Conservation (phyloP, 1,140 invertebrate genomes). For the Drosophila dunni region DNA sequence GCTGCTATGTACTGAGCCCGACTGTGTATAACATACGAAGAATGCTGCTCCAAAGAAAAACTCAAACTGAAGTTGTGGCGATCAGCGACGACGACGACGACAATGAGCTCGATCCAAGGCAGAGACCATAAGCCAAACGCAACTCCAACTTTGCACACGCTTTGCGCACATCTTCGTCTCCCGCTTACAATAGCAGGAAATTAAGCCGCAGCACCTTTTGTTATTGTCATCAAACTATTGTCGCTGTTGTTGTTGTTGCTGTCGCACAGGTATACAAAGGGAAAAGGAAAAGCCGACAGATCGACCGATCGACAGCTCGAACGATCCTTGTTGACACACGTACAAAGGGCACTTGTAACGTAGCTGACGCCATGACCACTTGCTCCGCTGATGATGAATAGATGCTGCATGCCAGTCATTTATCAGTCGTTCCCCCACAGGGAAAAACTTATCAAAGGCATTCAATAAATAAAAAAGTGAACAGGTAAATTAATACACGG, state of each 20-base stretch:
- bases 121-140: slow-evolving; percentile 57
- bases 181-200: slow-evolving; percentile 67
- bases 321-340: slow-evolving; percentile 72
- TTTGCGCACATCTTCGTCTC: slow-evolving; percentile 47
- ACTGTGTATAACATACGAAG: slow-evolving; percentile 56
- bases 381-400: slow-evolving; percentile 58
- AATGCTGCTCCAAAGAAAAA: slow-evolving; percentile 70
- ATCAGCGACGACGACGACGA: slow-evolving; percentile 46
- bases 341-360: slow-evolving; percentile 57
- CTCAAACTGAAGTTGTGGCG: slow-evolving; percentile 80
- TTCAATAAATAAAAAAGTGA: slow-evolving; percentile 13
- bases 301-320: slow-evolving; percentile 43
- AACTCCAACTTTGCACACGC: slow-evolving; percentile 71
- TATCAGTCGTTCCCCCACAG: not conserved
- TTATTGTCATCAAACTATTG: slow-evolving; percentile 29
- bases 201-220: slow-evolving; percentile 61
- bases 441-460: slow-evolving; percentile 16
- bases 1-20: slow-evolving; percentile 29
- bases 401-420: slow-evolving; percentile 21
- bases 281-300: slow-evolving; percentile 48
- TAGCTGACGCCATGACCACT: slow-evolving; percentile 39
- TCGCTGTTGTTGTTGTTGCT: slow-evolving; percentile 10
- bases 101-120: slow-evolving; percentile 12
- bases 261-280: slow-evolving; percentile 49
- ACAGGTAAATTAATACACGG: slow-evolving; percentile 6